Conservation (phyloP, 2,113 vertebrate genomes). For the Hippoglossus stenolepis region DNA sequence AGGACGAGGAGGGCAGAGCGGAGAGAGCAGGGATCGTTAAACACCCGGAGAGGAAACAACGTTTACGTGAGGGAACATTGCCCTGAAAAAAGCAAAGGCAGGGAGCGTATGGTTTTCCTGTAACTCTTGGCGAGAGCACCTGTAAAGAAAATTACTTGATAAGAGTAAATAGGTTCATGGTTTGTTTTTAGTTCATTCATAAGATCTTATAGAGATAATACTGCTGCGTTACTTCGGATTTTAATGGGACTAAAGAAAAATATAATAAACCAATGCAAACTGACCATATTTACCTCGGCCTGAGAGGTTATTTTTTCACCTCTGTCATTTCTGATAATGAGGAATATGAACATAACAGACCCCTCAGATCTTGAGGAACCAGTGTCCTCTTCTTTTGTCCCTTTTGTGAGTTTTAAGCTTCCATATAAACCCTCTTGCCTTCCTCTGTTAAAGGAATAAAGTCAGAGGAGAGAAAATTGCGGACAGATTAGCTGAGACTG, state of each 20-base stretch:
- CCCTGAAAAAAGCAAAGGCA: slow-evolving; percentile 9
- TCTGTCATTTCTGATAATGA: neutral
- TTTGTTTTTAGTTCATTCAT: neutral
- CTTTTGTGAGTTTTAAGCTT: neutral
- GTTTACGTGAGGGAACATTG: slow-evolving; percentile 45
- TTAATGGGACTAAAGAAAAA: neutral
- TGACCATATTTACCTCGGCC: neutral
- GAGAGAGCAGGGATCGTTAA: slow-evolving; percentile 46
- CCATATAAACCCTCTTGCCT: neutral
- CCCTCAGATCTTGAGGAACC: neutral
- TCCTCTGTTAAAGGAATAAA: neutral
- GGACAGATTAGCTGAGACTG: slow-evolving; percentile 38
- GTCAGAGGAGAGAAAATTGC: slow-evolving; percentile 19
- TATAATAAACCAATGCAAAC: neutral
- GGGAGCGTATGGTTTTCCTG: slow-evolving; percentile 22
- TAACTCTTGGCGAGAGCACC: slow-evolving; percentile 12
- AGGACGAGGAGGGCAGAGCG: slow-evolving; percentile 22
- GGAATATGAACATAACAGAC: neutral
- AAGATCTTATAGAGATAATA: slow-evolving; percentile 1
- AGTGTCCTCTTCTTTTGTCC: neutral
- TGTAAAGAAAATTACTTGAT: slow-evolving; percentile 22
- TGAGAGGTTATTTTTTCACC: no score
- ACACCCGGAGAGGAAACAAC: slow-evolving; percentile 47
- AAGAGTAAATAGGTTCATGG: neutral
- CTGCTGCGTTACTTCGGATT: neutral